These are phyloP conservation scores for Craseonycteris thonglongyai DNA, from an alignment of 2,113 vertebrate genomes.

Conservation along the genomic window DNA sequence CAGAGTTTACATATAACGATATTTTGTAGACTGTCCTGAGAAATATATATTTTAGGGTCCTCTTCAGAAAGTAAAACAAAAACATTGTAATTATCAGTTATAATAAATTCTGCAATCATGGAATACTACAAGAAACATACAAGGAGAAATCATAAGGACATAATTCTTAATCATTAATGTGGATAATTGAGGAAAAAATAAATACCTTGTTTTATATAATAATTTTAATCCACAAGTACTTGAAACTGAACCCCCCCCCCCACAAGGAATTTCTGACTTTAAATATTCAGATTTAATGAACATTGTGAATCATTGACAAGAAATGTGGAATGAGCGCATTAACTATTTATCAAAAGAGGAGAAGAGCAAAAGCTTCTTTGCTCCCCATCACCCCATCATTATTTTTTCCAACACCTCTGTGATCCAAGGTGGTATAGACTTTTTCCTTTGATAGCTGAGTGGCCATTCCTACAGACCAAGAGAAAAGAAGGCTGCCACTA, in stretches of 20 bases:
- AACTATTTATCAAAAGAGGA: background rate
- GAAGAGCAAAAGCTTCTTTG: background rate
- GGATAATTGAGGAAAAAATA: background rate
- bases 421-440: background rate
- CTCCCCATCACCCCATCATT: rapidly evolving
- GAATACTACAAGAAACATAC: background rate
- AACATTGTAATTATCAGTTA: background rate
- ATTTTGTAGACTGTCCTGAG: background rate
- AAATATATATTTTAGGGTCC: background rate
- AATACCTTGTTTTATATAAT: background rate
- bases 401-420: background rate
- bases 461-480: background rate
- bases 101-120: background rate
- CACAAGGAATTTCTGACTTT: background rate
- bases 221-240: background rate
- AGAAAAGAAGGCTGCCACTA: background rate
- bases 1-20: background rate
- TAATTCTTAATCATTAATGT: background rate
- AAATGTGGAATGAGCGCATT: background rate
- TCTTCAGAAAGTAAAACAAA: background rate
- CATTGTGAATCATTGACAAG: background rate
- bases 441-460: background rate
- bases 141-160: background rate
- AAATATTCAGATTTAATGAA: background rate
- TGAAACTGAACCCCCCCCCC: background rate